Base-by-base conservation (phyloP, 1,140 invertebrate genomes). In the Cepaea nemoralis region DNA sequence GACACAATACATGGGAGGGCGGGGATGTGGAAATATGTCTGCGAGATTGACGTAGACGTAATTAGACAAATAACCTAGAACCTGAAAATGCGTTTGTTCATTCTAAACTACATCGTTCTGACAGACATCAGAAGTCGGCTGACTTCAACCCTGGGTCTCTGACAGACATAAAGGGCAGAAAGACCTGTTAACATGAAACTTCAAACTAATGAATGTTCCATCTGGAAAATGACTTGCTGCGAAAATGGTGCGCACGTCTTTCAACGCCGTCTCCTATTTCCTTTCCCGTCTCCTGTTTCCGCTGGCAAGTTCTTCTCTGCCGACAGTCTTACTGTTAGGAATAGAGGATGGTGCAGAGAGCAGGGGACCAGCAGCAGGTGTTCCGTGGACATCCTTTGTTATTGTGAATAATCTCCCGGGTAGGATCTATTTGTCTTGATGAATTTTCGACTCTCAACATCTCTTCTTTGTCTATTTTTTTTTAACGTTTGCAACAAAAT, bases 151-250 rank as follows among this genome's bases (percentile, higher is more conserved):
- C 12, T 59, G 14, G 55, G 14, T 59, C 24, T 22, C 55, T n/a
- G 55, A 59, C 55, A 59, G 8, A 59, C n/a, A n/a, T n/a, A n/a
- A n/a, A 12, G n/a, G 12, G n/a, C 55, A 59, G 55, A 12, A 59
- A n/a, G 55, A 59, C 14, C 55, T 59, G 12, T 45, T 59, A n/a
- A 59, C 55, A 59, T 22, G 55, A 59, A 24, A 59, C 55, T 6
- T 59, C 55, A 59, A 59, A 59, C 55, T 59, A 59, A 59, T 59
- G 8, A 59, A 59, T 59, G 55, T 59, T 59, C 55, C 14, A 59
- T 5, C 55, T 24, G n/a, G 55, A 59, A 59, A 59, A 59, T 59
- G 12, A 59, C 55, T 59, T 59, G 55, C 55, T 59, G 24, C 14
- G 55, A 59, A 24, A 59, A 59, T 59, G 22, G 55, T 59, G 55